A percentile compares a stretch with the other conserved stretches of the same genome.
phyloP scores from a whole-genome alignment of 2,113 vertebrate genomes.

The Gambusia holbrooki region DNA sequence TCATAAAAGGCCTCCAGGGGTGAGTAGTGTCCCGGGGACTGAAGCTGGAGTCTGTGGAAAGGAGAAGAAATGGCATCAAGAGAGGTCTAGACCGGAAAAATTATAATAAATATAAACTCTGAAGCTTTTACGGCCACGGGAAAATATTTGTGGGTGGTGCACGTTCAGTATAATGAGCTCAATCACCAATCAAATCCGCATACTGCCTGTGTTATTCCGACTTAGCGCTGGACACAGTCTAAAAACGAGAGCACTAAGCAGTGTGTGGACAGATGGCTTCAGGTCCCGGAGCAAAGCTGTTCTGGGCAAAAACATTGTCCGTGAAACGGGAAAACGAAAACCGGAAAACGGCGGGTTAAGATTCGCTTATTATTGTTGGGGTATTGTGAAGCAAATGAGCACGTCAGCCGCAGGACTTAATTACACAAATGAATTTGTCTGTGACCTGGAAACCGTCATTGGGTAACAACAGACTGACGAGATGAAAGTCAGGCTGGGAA shows the following conservation, averaged over 20 bases:
- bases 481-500: neutral
- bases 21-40: slow-evolving; percentile 91
- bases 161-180: neutral
- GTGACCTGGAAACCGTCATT: neutral
- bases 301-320: neutral
- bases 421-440: neutral
- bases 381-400: neutral
- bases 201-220: neutral
- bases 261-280: neutral
- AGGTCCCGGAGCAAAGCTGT: neutral
- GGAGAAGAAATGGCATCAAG: neutral
- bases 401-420: neutral
- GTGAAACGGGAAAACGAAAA: neutral
- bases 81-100: no score
- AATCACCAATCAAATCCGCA: neutral
- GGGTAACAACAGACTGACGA: neutral
- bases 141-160: neutral
- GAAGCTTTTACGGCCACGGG: neutral
- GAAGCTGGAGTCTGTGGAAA: slow-evolving; percentile 88
- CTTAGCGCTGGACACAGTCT: neutral
- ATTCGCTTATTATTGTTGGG: neutral
- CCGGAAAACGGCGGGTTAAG: neutral
- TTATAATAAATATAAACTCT: neutral
- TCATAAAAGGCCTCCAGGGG: slow-evolving; percentile 94
- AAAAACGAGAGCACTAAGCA: neutral